Evolutionary conservation across 2,888 invertebrate genomes (phyloP), one percentile per base, ranked within the genome.

Genomic region (Venustoraphidia nigricollis): DNA sequence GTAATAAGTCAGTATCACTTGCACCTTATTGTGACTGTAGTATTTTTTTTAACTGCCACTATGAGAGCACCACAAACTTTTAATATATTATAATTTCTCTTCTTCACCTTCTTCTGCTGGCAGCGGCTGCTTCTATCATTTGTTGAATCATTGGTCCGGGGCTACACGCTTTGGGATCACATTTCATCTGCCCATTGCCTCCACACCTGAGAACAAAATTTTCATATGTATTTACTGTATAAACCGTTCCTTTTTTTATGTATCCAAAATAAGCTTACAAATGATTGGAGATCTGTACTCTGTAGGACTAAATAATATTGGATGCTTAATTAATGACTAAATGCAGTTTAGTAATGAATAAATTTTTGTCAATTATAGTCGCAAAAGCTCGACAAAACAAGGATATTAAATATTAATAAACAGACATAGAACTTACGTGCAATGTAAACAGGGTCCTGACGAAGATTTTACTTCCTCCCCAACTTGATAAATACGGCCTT

Each of bases 141-240:
- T 90, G 88, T 63, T 86, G 76, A 62, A 91, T 71, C 82, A 89
- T 85, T 49, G 91, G 90, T 65, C 90, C 88, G 41, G 92, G 90
- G 57, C 86, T 84, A 68, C 92, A 92, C 54, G 81, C 80, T 67
- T 84, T 84, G 50, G 93, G 93, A 68, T 92, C 88, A 69, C 93
- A 93, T 69, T 90, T 83, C 92, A 93, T 92, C 69, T 90, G 86
- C 59, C 92, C 92, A 66, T 89, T 84, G 54, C 85, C 83, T 61
- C 91, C 91, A 70, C 93, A 93, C 70, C 91, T 90, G 70, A 36
- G 73, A 73, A 57, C 48, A 50, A 56, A 53, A 50, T 27, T 27
- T 27, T 6, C 27, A 27, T 27, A 6, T 27, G 27, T 27, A 50
- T 34, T 11, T 38, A 27, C 13, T 35, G 14, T 9, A 36, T n/a